A percentile compares a stretch with the other conserved stretches of the same genome.
Evolutionary conservation across 2,113 vertebrate genomes (phyloP).

Genomic region (Chaetodon trifascialis): DNA sequence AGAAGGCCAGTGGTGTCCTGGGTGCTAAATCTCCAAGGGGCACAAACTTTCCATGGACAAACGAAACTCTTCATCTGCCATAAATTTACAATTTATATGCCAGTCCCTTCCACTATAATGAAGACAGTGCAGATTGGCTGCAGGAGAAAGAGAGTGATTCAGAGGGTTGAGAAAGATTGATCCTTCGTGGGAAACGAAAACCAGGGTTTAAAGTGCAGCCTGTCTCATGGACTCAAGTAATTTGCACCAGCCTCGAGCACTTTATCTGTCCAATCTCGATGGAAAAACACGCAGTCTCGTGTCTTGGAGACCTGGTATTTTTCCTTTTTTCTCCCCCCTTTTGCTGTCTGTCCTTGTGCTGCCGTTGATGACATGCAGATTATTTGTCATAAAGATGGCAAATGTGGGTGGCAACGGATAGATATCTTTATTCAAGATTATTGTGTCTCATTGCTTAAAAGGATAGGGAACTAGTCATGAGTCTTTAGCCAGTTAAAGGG

Average conservation of each 20-base stretch:
- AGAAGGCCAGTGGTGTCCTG: slow-evolving; percentile 19
- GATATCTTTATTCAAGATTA: not conserved
- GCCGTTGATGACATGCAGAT: slow-evolving; percentile 17
- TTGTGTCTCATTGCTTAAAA: slow-evolving; percentile 3
- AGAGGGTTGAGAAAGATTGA: slow-evolving; percentile 41
- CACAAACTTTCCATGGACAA: slow-evolving; percentile 49
- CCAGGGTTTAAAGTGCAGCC: slow-evolving; percentile 49
- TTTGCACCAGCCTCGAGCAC: slow-evolving; percentile 33
- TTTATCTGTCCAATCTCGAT: slow-evolving; percentile 45
- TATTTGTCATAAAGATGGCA: not conserved
- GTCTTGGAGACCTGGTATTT: not conserved
- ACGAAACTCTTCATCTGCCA: slow-evolving; percentile 36
- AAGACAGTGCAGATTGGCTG: slow-evolving; percentile 44
- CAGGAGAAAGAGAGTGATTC: slow-evolving; percentile 41
- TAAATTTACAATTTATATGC: slow-evolving; percentile 58
- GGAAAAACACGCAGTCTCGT: slow-evolving; percentile 20
- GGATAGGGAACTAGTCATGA: not conserved
- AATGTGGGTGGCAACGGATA: not conserved
- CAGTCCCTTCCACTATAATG: slow-evolving; percentile 20
- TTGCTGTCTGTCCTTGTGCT: not conserved
- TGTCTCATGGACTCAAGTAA: slow-evolving; percentile 41
- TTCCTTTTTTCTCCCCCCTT: not conserved
- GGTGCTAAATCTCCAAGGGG: slow-evolving; percentile 43
- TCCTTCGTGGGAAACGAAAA: slow-evolving; percentile 41
- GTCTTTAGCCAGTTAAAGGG: not conserved